Conservation (phyloP, 2,797 vertebrate genomes). For the Anableps anableps region DNA sequence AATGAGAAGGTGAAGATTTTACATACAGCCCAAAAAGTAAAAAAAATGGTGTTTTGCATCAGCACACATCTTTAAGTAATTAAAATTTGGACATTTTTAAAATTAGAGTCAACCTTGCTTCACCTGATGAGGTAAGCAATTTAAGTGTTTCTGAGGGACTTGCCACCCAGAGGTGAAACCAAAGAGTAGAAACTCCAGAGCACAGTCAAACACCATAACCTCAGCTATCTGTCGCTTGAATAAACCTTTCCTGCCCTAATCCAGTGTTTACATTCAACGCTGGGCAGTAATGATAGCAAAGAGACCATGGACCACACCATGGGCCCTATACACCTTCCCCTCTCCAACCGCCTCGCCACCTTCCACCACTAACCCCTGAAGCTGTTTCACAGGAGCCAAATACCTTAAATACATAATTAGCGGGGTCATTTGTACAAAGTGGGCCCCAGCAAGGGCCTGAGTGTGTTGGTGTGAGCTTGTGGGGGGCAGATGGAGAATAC, state of each 20-base stretch:
- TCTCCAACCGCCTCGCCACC: slow-evolving; percentile 37
- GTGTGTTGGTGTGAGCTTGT: slow-evolving; percentile 61
- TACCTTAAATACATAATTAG: slow-evolving; percentile 85
- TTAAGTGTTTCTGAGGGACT: slow-evolving; percentile 41
- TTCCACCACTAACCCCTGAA: slow-evolving; percentile 71
- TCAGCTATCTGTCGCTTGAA: slow-evolving; percentile 62
- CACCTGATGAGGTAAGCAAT: slow-evolving; percentile 35
- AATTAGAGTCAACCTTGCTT: slow-evolving; percentile 23
- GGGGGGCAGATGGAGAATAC: slow-evolving; percentile 51
- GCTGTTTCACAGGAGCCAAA: slow-evolving; percentile 83
- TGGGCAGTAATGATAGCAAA: slow-evolving; percentile 79
- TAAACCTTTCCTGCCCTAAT: slow-evolving; percentile 70
- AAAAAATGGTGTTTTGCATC: background rate
- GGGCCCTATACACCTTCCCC: slow-evolving; percentile 45
- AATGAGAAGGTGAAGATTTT: slow-evolving; percentile 5
- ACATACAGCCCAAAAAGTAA: slow-evolving; percentile 1
- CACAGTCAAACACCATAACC: slow-evolving; percentile 36
- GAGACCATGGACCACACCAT: slow-evolving; percentile 73
- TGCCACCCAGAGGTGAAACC: slow-evolving; percentile 62
- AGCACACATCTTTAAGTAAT: background rate
- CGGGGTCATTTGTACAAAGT: slow-evolving; percentile 75
- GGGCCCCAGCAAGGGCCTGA: slow-evolving; percentile 67
- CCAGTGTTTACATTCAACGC: slow-evolving; percentile 76
- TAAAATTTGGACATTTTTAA: background rate
- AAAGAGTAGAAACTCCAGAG: slow-evolving; percentile 47